These are phyloP conservation scores for Chelidonichthys spinosus DNA, from an alignment of 2,797 vertebrate species.

Conservation along the genomic window DNA sequence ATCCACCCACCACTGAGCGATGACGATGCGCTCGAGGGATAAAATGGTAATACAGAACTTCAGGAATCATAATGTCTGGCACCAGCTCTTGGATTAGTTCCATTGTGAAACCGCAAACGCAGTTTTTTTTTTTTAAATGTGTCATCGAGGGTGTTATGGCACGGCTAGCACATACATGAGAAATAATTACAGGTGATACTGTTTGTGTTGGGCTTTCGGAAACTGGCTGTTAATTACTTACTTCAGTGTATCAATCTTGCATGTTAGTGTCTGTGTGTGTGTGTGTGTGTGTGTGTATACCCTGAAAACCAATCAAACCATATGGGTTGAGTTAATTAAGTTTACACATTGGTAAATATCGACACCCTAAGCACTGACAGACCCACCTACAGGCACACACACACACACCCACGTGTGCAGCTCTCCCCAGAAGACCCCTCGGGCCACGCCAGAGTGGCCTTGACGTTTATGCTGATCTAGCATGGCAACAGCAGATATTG, in stretches of 20 bases:
- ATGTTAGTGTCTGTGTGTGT: background rate
- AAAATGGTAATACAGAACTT: background rate
- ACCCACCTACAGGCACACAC: background rate
- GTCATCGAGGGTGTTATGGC: conserved; percentile 36
- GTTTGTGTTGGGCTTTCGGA: conserved; percentile 50
- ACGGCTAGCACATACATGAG: conserved; percentile 42
- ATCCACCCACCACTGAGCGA: conserved; percentile 26
- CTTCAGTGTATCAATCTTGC: conserved; percentile 17
- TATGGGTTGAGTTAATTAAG: conserved; percentile 47
- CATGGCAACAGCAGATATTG: conserved; percentile 77
- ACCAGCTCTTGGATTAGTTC: conserved; percentile 33
- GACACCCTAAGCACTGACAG: conserved; percentile 6
- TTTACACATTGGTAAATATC: conserved; percentile 33
- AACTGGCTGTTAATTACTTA: conserved; percentile 46
- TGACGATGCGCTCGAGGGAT: conserved; percentile 21
- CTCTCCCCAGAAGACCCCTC: conserved; percentile 52
- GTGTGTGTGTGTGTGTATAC: no score
- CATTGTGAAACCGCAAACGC: conserved; percentile 36
- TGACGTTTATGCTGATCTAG: conserved; percentile 82
- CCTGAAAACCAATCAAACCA: conserved; percentile 26
- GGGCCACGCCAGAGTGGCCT: conserved; percentile 62
- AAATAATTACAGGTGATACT: conserved; percentile 46
- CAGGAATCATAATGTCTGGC: conserved; percentile 24
- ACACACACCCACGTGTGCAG: conserved; percentile 3
- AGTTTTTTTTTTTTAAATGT: background rate